Evolutionary conservation across 2,888 invertebrate genomes (phyloP).

Genomic region (Mimas tiliae): DNA sequence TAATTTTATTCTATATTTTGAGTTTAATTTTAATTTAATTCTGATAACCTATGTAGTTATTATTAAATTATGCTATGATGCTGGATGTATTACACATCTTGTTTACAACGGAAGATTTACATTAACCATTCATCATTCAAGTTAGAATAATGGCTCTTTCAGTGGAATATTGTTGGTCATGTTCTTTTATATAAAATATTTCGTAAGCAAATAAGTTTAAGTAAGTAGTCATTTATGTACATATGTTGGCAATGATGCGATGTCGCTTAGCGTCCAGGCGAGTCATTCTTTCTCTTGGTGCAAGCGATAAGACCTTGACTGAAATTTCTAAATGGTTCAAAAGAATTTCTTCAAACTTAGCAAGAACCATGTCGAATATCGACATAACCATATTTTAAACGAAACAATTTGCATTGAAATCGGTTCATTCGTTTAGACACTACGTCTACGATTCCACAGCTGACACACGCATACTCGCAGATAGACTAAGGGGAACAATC

Average conservation of each 20-base stretch:
- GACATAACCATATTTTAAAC: too few species aligned
- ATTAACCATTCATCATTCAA: constrained; percentile 12
- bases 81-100: not conserved
- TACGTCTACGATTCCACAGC: too few species aligned
- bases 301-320: constrained; percentile 55
- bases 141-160: constrained; percentile 25
- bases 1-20: too few species aligned
- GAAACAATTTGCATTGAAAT: too few species aligned
- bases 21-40: too few species aligned
- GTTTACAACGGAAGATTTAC: constrained; percentile 3
- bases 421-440: too few species aligned
- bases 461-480: too few species aligned
- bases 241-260: constrained; percentile 67
- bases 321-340: not conserved
- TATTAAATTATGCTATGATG: not conserved
- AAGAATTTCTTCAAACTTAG: not conserved
- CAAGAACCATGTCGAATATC: too few species aligned
- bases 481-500: too few species aligned
- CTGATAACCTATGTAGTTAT: not conserved
- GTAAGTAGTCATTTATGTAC: constrained; percentile 57
- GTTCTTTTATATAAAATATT: constrained; percentile 39
- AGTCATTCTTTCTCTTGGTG: constrained; percentile 61
- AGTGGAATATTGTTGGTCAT: constrained; percentile 33
- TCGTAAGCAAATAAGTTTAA: constrained; percentile 36
- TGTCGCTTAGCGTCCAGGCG: constrained; percentile 50